Base-by-base conservation (phyloP, 2,113 vertebrate genomes). In the Piaya cayana region DNA sequence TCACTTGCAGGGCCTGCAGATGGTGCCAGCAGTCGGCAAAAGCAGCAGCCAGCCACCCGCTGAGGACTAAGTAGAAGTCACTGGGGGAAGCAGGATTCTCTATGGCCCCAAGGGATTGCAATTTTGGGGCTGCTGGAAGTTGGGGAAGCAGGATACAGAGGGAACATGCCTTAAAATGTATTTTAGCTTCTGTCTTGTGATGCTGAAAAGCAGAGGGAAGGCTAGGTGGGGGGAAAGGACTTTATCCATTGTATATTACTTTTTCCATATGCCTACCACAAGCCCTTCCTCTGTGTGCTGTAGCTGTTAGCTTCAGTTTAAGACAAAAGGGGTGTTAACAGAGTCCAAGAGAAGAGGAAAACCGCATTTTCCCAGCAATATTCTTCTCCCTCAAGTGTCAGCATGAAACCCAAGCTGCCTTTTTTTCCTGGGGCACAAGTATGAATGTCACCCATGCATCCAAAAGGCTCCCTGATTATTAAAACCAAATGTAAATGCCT, bases 1-100 rank as follows among this genome's bases (percentile, higher is more conserved):
- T 82, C 15, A 2, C 30, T 64, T 19, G 36, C 62, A 97, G 97
- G 96, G 49, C 97, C 96, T 69, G 82, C 64, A 43, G 96, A 97
- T 60, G 90, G 94, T 12, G 84, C 93, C 92, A 95, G 90, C 68
- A 87, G 42, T 8, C 4, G 23, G 55, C 97, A 89, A 42, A 97
- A 94, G 32, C 82, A 34, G 52, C n/a, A 26, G 42, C 8, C 9
- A 12, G 42, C 15, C 0, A 0, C 77, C 63, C 11, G 22, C 17
- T 8, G 4, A 93, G 81, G 82, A 69, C 56, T 5, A 86, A 75
- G n/a, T 5, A 80, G 86, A 76, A 90, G 29, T 10, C 70, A 52
- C 16, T 3, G 1, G 1, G 16, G 26, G 11, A 85, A 85, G 52
- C 39, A 67, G 47, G 55, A 70, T 16, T 37, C 25, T 52, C 30